Evolutionary conservation across 2,888 invertebrate species (phyloP), one percentile per base, ranked within the genome.

Genomic region (Lycocerus yunnanus): DNA sequence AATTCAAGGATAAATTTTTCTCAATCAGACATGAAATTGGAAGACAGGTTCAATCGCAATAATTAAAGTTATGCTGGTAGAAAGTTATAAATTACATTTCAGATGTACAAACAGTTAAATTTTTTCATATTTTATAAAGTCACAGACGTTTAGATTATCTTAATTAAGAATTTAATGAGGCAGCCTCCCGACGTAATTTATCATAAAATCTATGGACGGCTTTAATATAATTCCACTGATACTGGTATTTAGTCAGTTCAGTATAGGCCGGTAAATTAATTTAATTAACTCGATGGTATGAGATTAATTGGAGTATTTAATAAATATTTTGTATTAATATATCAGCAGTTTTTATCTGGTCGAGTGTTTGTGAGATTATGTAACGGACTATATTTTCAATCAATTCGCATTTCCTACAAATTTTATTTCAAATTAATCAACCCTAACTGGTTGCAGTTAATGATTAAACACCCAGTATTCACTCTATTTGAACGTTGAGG

Each of bases 101-200:
- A n/a, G 43, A 43, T n/a, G 43, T 43, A 63, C n/a, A 18, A 63
- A 63, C 20, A 63, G 20, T 63, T 10, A 16, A 63, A 63, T 63
- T 63, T 63, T 61, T 63, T 63, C 20, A 20, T 63, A 16, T 63
- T 63, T 63, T n/a, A 63, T 63, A 20, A 63, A 63, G 61, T n/a
- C 16, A 20, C 20, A 63, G 61, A 63, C 18, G 11, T 16, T 43
- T 16, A 70, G 61, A 63, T 63, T 70, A 63, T 70, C 65, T 65
- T 70, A 70, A 70, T 70, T 70, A 70, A 70, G 63, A 70, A 63
- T 65, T 63, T 70, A 70, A 63, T 63, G 65, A 70, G 69, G 63
- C 63, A 65, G 69, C 43, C 65, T 70, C 21, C n/a, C 15, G 68
- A 15, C 58, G 63, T 58, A 70, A 65, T 70, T 70, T 70, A 70